These are phyloP conservation scores for Myotis davidii DNA, from an alignment of 2,113 vertebrate species.

Conservation along the genomic window DNA sequence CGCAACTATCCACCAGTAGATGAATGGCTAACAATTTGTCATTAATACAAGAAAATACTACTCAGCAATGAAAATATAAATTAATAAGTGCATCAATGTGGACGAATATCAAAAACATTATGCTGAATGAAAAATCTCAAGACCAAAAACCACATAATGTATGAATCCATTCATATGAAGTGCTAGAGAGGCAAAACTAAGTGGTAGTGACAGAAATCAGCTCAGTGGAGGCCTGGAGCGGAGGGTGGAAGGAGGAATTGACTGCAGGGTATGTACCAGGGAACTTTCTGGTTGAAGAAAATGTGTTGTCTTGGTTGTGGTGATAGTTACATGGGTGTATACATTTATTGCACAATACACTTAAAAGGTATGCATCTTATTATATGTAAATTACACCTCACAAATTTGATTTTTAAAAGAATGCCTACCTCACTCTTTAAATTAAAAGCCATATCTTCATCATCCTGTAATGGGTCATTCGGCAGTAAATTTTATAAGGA, in stretches of 20 bases:
- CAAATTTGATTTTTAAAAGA: conserved; percentile 44
- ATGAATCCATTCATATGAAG: background rate
- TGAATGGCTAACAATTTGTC: background rate
- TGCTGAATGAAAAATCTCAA: background rate
- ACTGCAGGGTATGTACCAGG: background rate
- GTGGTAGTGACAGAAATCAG: background rate
- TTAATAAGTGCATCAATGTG: background rate
- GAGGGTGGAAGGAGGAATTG: background rate
- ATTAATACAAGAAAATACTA: background rate
- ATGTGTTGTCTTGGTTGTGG: background rate
- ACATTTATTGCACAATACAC: background rate
- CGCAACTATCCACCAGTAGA: background rate
- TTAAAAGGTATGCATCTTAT: background rate
- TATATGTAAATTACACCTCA: background rate
- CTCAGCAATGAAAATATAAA: background rate
- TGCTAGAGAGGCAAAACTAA: background rate
- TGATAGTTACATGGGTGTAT: background rate
- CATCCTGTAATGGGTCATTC: conserved; percentile 30
- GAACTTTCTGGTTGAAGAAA: background rate
- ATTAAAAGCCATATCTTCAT: background rate
- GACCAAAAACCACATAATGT: background rate
- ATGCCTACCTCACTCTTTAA: conserved; percentile 5
- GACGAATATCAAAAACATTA: background rate
- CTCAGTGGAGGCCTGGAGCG: background rate
- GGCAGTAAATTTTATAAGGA: conserved; percentile 7